phyloP scores from a whole-genome alignment of 2,797 vertebrate species.

The Paramormyrops hopkinsi region DNA sequence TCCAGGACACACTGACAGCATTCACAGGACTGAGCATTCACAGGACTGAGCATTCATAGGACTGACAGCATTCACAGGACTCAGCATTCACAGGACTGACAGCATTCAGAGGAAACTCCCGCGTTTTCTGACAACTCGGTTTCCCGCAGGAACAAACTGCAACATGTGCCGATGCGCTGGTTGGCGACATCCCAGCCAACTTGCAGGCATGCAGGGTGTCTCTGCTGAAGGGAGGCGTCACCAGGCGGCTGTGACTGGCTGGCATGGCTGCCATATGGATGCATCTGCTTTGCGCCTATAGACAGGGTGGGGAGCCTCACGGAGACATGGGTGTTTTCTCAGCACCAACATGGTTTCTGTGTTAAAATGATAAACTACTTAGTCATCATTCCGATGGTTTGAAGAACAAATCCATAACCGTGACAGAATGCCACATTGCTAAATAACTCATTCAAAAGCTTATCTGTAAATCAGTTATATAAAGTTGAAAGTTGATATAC shows the following conservation, averaged over 20 bases:
- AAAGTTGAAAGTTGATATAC: background rate
- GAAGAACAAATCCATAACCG: background rate
- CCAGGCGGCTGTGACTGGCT: background rate
- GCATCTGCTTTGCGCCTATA: background rate
- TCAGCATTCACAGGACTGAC: no score
- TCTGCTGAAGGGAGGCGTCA: background rate
- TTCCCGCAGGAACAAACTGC: background rate
- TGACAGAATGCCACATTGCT: background rate
- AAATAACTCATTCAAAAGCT: background rate
- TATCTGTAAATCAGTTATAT: background rate
- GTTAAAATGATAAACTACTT: background rate
- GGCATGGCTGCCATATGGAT: background rate
- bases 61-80: no score
- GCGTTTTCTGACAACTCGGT: background rate
- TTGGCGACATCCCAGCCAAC: background rate
- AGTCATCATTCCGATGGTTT: background rate
- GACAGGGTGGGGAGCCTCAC: background rate
- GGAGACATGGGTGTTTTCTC: background rate
- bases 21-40: background rate
- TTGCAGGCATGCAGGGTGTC: background rate
- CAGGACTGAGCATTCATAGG: background rate
- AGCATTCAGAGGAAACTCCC: background rate
- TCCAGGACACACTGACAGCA: background rate
- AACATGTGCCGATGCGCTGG: background rate
- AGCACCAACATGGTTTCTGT: background rate